Evolutionary conservation across 2,888 invertebrate species (phyloP), one percentile per base, ranked within the genome.

Genomic region (Pyrochroa serraticornis): DNA sequence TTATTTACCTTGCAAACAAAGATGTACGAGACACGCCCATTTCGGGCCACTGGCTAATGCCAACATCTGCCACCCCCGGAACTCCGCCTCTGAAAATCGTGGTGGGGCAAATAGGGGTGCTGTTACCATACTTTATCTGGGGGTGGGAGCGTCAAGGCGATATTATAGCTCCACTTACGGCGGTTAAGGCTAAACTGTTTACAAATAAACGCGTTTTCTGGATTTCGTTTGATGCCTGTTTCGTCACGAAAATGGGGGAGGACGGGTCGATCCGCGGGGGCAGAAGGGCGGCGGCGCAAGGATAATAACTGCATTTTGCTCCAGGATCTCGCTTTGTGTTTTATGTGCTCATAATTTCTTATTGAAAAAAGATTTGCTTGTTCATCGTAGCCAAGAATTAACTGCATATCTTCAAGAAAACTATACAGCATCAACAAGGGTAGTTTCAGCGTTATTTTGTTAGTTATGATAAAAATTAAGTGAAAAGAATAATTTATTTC

Each of bases 1-100:
- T 85, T 86, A 86, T 86, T 86, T 86, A 86, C 85, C 83, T 85
- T 85, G 82, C 85, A 82, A 83, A 79, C 79, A 79, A 79, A 78
- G 78, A 76, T 72, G 71, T 66, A 62, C 62, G 70, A 76, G 72
- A 77, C 76, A 78, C 79, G 67, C 80, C 79, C 77, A 69, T 70
- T 75, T 73, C 76, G 74, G 77, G 77, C 78, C 78, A 78, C 70
- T 75, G 78, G 73, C 77, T 79, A 79, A 78, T 78, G 74, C 75
- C 74, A 77, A 79, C 77, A 76, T 65, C 65, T 68, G 71, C 71
- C 74, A 70, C 76, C 73, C 71, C 64, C 39, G n/a, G 8, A 6
- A 39, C 49, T 60, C 65, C 60, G 58, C 68, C 69, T 63, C 51
- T 58, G 5, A 5, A 22, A 22, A 22, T 63, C 56, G 66, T 59